phyloP scores from a whole-genome alignment of 2,888 invertebrate genomes.

The Tuberolachnus salignus region DNA sequence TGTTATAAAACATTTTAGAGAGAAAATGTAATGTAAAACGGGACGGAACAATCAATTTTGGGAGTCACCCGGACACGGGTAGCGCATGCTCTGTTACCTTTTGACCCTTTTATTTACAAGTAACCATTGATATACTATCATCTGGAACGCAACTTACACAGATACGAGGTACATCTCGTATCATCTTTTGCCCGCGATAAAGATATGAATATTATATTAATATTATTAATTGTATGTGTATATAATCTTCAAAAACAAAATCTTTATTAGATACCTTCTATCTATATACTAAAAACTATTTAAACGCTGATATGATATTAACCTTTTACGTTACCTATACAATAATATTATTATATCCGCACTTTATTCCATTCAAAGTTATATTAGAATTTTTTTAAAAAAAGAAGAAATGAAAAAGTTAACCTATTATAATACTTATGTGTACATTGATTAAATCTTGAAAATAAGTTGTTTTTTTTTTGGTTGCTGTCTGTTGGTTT shows the following conservation, averaged over 20 bases:
- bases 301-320: no score
- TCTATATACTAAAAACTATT: background rate
- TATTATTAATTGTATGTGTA: background rate
- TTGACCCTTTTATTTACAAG: conserved; percentile 39
- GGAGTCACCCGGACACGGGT: conserved; percentile 40
- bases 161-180: no score
- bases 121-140: conserved; percentile 46
- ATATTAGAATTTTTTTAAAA: no score
- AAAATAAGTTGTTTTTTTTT: no score
- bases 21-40: conserved; percentile 33
- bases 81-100: conserved; percentile 54
- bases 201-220: background rate
- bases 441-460: no score
- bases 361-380: no score
- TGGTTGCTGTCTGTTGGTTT: no score
- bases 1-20: conserved; percentile 7
- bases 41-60: conserved; percentile 51
- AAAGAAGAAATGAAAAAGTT: no score
- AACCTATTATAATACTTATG: no score
- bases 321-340: no score
- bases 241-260: no score
- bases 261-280: background rate
- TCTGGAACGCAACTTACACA: background rate
- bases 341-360: no score
- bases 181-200: background rate